Base-by-base conservation (phyloP, 2,113 vertebrate genomes). In the Butorides virescens region DNA sequence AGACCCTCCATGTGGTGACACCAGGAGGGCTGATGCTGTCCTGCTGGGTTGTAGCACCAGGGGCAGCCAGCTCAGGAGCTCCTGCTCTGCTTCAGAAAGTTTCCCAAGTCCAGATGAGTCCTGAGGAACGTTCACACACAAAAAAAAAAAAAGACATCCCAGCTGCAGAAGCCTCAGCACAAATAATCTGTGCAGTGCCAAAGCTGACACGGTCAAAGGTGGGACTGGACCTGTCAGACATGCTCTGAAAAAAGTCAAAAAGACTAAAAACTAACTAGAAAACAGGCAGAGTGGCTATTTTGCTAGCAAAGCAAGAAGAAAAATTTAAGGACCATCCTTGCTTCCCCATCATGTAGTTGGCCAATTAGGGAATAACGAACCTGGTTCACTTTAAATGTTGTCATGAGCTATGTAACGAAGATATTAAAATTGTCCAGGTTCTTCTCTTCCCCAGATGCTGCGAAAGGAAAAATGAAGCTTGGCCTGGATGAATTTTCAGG, bases 121-220 rank as follows among this genome's bases (percentile, higher is more conserved):
- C 36, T 44, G 36, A 52, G 62, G 68, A 95, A 16, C 2, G 0
- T 7, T 71, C 30, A 20, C 11, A 13, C 15, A 19, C 30, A 20
- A 20, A 37, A 8, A 37, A 37, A 37, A n/a, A 65, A 20, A 23
- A n/a, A 66, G 6, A 15, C 6, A 70, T 36, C 67, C 34, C 36
- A 76, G 55, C 9, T 59, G 36, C 63, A 86, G 66, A 76, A 86
- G 39, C 16, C 20, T 52, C 49, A 22, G 23, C 5, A 16, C 12
- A 65, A 42, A 14, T 10, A 39, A 29, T 4, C n/a, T n/a, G 58
- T 37, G 37, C 32, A 12, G 20, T 53, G 20, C 22, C n/a, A 70
- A 23, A 27, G 34, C 34, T 36, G 27, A 25, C 0, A 0, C 3
- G 1, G 9, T 26, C 53, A 53, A 65, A 29, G 26, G 16, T 42